Conservation (phyloP, 2,797 vertebrate genomes). For the Melanotaenia boesemani region DNA sequence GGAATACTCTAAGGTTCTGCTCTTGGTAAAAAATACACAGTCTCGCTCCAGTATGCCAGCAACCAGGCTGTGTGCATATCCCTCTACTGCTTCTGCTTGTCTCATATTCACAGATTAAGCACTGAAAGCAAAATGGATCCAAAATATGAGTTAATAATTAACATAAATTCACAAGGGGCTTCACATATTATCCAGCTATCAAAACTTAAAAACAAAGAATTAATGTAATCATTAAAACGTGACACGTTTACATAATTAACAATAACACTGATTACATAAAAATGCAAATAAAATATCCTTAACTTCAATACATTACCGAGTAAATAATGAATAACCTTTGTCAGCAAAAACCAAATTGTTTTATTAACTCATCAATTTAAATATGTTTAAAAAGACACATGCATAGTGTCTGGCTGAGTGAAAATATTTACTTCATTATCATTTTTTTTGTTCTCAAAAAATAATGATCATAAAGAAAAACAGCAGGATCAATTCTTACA, state of each 20-base stretch:
- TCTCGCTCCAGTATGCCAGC: neutral
- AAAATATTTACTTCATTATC: neutral
- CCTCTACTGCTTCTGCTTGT: neutral
- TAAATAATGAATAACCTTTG: neutral
- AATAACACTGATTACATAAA: neutral
- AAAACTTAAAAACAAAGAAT: neutral
- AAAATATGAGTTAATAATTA: neutral
- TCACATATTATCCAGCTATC: neutral
- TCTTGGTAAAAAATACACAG: neutral
- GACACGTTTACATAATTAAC: neutral
- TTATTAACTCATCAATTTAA: no score
- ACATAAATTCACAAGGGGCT: neutral
- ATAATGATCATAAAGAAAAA: no score
- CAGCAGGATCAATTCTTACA: no score
- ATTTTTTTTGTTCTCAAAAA: no score
- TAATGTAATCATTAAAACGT: neutral
- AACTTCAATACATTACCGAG: neutral
- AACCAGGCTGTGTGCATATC: neutral
- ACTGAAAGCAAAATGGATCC: neutral
- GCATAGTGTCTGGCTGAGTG: neutral
- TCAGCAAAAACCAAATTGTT: neutral
- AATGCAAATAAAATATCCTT: neutral
- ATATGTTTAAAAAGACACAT: neutral
- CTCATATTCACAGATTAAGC: neutral
- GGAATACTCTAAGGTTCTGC: neutral